phyloP scores from a whole-genome alignment of 2,797 vertebrate species.

The Pangasius sanitwongsei region DNA sequence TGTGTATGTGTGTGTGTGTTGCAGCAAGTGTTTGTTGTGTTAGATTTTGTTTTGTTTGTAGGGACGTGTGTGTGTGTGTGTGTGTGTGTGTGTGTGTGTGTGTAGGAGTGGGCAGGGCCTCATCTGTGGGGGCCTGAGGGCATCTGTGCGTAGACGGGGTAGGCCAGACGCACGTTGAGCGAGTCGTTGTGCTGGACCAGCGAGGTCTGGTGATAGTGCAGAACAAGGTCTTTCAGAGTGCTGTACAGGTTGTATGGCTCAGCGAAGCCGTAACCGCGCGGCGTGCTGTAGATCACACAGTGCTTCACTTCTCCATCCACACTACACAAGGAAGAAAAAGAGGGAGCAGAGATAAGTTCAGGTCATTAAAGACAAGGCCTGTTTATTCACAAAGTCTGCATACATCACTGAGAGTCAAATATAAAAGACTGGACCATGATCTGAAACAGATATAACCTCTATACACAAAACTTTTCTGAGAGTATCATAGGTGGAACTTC shows the following conservation, averaged over 20 bases:
- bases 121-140: conserved; percentile 89
- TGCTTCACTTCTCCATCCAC: conserved; percentile 94
- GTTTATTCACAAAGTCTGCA: neutral
- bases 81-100: conserved; percentile 41
- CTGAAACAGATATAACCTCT: neutral
- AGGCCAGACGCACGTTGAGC: conserved; percentile 91
- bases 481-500: neutral
- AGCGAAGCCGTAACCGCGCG: conserved; percentile 91
- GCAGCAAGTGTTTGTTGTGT: conserved; percentile 70
- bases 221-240: conserved; percentile 94
- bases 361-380: neutral
- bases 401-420: neutral
- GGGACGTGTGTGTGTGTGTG: conserved; percentile 20
- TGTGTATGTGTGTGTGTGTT: conserved; percentile 69
- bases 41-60: conserved; percentile 54
- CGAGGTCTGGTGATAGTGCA: conserved; percentile 94
- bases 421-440: neutral
- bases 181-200: conserved; percentile 97
- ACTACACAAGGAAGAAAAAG: conserved; percentile 67
- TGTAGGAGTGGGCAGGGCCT: conserved; percentile 64
- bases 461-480: neutral
- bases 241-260: conserved; percentile 95
- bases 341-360: neutral
- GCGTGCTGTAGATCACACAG: conserved; percentile 95
- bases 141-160: conserved; percentile 93